Conservation (phyloP, 2,113 vertebrate genomes). For the Cottus gobio region DNA sequence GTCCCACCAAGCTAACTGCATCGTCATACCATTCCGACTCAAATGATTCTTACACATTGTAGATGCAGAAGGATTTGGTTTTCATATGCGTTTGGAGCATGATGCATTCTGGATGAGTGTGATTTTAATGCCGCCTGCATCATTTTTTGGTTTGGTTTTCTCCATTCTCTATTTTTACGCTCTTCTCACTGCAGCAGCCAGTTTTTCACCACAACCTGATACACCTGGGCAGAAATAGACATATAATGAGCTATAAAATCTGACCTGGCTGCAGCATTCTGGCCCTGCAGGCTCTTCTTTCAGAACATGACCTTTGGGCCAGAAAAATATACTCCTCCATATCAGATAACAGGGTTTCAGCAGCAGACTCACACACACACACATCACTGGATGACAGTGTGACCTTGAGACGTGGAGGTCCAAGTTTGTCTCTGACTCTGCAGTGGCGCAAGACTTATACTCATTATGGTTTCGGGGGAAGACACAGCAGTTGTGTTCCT, state of each 20-base stretch:
- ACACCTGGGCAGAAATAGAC: constrained; percentile 44
- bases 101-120: constrained; percentile 49
- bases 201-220: constrained; percentile 9
- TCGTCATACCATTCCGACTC: constrained; percentile 67
- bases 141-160: constrained; percentile 19
- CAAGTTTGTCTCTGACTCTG: constrained; percentile 32
- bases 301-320: constrained; percentile 57
- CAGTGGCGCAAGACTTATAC: constrained; percentile 27
- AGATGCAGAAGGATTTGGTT: constrained; percentile 44
- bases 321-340: constrained; percentile 44
- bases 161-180: constrained; percentile 14
- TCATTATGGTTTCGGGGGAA: constrained; percentile 27
- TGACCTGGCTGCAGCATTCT: constrained; percentile 41
- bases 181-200: constrained; percentile 15
- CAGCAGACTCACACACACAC: constrained; percentile 5
- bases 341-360: constrained; percentile 64
- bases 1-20: constrained; percentile 71
- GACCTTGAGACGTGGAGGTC: constrained; percentile 57
- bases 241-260: constrained; percentile 18
- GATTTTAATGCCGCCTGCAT: constrained; percentile 29
- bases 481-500: neutral
- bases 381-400: constrained; percentile 2
- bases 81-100: constrained; percentile 64
- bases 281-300: constrained; percentile 37
- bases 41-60: constrained; percentile 66